These are phyloP conservation scores for Holacanthella duospinosa DNA, from an alignment of 2,888 invertebrate species.

Conservation along the genomic window DNA sequence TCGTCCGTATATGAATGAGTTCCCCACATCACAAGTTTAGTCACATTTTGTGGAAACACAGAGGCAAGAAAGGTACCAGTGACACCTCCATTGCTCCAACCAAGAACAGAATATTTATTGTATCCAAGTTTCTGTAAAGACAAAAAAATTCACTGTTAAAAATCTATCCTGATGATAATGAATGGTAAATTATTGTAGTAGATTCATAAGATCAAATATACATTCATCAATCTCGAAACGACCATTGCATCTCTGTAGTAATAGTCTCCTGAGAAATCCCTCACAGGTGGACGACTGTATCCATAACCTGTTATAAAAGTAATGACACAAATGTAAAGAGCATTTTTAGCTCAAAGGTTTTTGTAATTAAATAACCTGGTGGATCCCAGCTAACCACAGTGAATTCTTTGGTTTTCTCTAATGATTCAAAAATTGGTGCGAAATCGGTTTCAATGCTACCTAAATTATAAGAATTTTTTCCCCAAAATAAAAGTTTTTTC, in stretches of 20 bases:
- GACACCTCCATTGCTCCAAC: conserved; percentile 84
- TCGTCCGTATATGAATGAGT: conserved; percentile 50
- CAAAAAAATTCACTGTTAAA: neutral
- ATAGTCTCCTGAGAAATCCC: conserved; percentile 48
- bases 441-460: conserved; percentile 26
- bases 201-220: conserved; percentile 20
- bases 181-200: too few species aligned
- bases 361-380: conserved; percentile 27
- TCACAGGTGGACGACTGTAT: conserved; percentile 35
- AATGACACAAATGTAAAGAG: neutral
- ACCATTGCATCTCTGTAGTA: conserved; percentile 40
- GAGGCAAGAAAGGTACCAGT: conserved; percentile 68
- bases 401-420: conserved; percentile 50
- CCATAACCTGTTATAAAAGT: conserved; percentile 41
- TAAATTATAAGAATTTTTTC: conserved; percentile 4
- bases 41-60: conserved; percentile 53
- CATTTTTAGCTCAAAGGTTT: neutral
- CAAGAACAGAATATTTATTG: conserved; percentile 49
- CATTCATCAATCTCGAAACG: conserved; percentile 41
- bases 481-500: too few species aligned
- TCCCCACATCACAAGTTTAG: conserved; percentile 67
- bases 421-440: conserved; percentile 39
- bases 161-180: neutral
- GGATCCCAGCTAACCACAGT: conserved; percentile 63
- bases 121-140: conserved; percentile 35